Evolutionary conservation across 2,113 vertebrate species (phyloP).

Genomic region (Daboia siamensis): DNA sequence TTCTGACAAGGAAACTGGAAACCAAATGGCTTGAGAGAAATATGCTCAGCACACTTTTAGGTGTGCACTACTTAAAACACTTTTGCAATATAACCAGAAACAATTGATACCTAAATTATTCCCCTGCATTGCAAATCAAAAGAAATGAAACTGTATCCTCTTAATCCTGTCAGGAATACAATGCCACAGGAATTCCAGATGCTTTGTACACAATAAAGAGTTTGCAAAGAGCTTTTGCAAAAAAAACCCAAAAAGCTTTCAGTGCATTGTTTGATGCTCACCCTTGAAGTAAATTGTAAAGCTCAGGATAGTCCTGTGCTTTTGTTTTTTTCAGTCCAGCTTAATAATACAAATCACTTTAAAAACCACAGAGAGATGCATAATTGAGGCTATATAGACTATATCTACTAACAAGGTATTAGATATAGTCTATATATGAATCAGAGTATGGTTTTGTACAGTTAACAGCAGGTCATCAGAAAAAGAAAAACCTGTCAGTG

Average conservation of each 20-base stretch:
- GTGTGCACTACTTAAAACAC: neutral
- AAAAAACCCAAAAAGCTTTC: neutral
- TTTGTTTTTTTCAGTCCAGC: neutral
- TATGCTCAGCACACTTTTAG: neutral
- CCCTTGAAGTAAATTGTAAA: neutral
- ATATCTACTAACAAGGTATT: conserved; percentile 13
- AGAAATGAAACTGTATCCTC: neutral
- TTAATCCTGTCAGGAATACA: neutral
- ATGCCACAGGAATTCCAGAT: neutral
- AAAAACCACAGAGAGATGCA: neutral
- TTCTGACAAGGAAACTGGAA: neutral
- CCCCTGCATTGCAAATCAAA: neutral
- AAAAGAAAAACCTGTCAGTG: neutral
- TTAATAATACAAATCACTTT: neutral
- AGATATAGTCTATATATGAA: no score
- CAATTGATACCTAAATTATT: neutral
- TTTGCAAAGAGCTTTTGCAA: neutral
- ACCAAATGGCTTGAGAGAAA: neutral
- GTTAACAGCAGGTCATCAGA: neutral
- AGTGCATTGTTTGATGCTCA: neutral
- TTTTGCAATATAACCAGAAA: neutral
- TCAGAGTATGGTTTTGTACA: neutral
- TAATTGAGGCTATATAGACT: neutral
- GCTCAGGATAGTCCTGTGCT: neutral
- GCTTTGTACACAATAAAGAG: neutral